Base-by-base conservation (phyloP, 2,888 invertebrate genomes). In the Ochlodes sylvanus region DNA sequence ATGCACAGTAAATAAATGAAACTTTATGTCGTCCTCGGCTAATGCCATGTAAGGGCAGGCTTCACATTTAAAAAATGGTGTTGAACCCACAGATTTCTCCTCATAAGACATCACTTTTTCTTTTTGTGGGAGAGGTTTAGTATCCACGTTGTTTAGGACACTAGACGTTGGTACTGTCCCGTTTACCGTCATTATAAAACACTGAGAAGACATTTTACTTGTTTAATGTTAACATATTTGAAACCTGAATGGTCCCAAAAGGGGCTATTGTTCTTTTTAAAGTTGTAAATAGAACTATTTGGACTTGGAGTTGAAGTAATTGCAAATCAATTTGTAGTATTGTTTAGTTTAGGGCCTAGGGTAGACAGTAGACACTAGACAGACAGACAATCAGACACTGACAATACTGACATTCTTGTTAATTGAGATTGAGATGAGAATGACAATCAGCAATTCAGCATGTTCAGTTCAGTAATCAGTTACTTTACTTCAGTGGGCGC, bases 21-120 rank as follows among this genome's bases (percentile, higher is more conserved):
- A 92, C 74, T 92, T 90, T 62, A 94, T 94, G 71, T 92, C 92
- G 64, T 93, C 92, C 72, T 93, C 93, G 2, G 94, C 92, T 1
- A 94, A 80, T 1, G 93, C 93, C 88, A 94, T 93, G 77, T 89
- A 94, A 7, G 93, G 93, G 75, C 94, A 94, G 9, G 94, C 89
- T 72, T 92, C 94, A 73, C 94, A 94, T 79, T 94, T 90, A 77
- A 91, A 94, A 73, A 94, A 94, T 58, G 90, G 79, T 19, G 94
- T 92, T 10, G 92, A 89, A 0, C 94, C 94, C 47, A 93, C 89
- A 1, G 90, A 89, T 77, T 93, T 93, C 75, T 92, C 92, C 71
- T 90, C 89, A 71, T 93, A 93, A 27, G 92, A 90, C 87, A 92
- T 92, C 34, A 92, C 84, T 73, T 92, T 93, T 74, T 90, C 89